Evolutionary conservation across 2,113 vertebrate species (phyloP).

Genomic region (Eidolon helvum): DNA sequence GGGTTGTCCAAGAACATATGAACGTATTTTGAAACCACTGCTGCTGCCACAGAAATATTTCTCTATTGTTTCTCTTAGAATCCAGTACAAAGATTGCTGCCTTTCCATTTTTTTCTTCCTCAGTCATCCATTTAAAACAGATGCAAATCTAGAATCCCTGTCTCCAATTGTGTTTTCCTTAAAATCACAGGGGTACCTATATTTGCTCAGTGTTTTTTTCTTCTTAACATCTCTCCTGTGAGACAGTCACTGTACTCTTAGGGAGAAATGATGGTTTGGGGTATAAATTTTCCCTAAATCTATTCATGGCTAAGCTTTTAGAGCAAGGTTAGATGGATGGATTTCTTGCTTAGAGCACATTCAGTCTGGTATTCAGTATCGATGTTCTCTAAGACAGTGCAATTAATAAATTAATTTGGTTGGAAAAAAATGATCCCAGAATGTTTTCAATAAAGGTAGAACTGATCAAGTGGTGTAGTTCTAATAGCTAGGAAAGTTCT

Average conservation of each 20-base stretch:
- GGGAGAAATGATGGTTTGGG: neutral
- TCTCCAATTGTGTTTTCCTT: neutral
- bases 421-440: neutral
- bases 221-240: neutral
- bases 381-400: neutral
- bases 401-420: neutral
- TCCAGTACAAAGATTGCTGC: neutral
- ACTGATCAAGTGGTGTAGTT: neutral
- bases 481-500: slow-evolving; percentile 16
- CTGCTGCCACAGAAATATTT: neutral
- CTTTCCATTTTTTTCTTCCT: neutral
- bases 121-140: neutral
- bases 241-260: neutral
- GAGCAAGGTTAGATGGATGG: neutral
- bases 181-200: neutral
- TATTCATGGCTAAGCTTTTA: neutral
- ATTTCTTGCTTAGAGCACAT: neutral
- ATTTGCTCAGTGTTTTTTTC: neutral
- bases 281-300: neutral
- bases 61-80: neutral
- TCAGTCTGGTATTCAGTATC: neutral
- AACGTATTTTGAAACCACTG: neutral
- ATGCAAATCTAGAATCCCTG: neutral
- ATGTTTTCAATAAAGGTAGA: neutral
- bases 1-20: neutral